Base-by-base conservation (phyloP, 2,113 vertebrate species). In the Clupea harengus region DNA sequence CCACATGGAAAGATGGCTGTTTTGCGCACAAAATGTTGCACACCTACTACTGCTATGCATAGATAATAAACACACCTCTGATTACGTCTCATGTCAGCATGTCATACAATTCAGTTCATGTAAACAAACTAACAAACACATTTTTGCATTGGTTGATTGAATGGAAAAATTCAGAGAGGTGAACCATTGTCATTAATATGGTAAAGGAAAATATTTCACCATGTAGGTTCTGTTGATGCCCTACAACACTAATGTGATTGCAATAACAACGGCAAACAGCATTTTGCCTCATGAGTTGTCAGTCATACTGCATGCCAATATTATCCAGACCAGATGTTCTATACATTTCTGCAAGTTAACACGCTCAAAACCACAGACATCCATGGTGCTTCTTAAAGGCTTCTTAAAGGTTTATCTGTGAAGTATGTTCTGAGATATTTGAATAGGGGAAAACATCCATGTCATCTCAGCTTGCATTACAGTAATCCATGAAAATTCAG, bases 381-480 rank as follows among this genome's bases (percentile, higher is more conserved):
- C 64, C 8, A 10, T 72, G 25, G n/a, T 4, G 28, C 64, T 72
- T 13, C 25, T 25, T 72, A 72, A 72, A 25, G 64, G n/a, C 64
- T 72, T 72, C 64, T 72, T 72, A 72, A 32, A 72, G 64, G 64
- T 72, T 72, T 72, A 72, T 28, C 64, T 67, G n/a, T 72, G 64
- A 72, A 45, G 39, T 45, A 39, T 39, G 39, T 39, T 39, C 39
- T 39, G 81, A 80, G 82, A 89, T 91, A 89, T 91, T 84, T 88
- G 85, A 81, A 90, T 84, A 67, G 11, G 46, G 60, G 50, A 49
- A 85, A 81, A 45, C 88, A 83, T 84, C 72, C 49, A 67, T 81
- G 32, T 39, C 81, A 85, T 89, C 67, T 47, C 45, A 9, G 78
- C 78, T 60, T 88, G 84, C 60, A 81, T 45, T 17, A 60, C 52